Evolutionary conservation across 2,888 invertebrate genomes (phyloP), one percentile per base, ranked within the genome.

Genomic region (Tipula helvola): DNA sequence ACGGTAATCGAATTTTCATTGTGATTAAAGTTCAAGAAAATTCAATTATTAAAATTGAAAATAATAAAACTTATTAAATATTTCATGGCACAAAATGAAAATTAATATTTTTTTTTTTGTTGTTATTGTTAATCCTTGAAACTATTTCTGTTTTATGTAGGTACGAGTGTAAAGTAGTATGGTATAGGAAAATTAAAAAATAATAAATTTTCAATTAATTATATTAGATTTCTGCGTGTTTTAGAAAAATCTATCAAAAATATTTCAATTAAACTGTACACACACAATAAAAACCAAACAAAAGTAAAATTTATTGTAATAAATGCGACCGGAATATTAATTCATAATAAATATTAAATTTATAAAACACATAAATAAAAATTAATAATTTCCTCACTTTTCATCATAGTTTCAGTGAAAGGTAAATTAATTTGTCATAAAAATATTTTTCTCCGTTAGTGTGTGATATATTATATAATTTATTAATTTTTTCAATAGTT

Each of bases 151-250:
- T 39, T 7, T 4, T n/a, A 28, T 18, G 52, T 71, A 52, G 71
- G 18, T 71, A 52, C 13, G 28, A 28, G 28, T 28, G 2, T 28
- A 47, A 13, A 47, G 47, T 18, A 18, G 57, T 57, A 71, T n/a
- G n/a, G n/a, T 71, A 71, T 28, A 71, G 28, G 28, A 71, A 71
- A 71, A 71, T 71, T 71, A 71, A 71, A 71, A 71, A 71, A 28
- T 71, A 71, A 71, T 71, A 71, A 71, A 71, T 71, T 71, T 71
- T 71, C 71, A 71, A 71, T 71, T 71, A 71, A 71, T 71, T 71
- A 71, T 28, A 71, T 28, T 71, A 71, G 71, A 71, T 71, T 71
- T 71, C 71, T 71, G 71, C 71, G 71, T 71, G 71, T 71, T 71
- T 71, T 28, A 28, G 71, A 71, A 71, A 71, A 71, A 71, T 71